Base-by-base conservation (phyloP, 2,113 vertebrate species). In the Zosterops lateralis region DNA sequence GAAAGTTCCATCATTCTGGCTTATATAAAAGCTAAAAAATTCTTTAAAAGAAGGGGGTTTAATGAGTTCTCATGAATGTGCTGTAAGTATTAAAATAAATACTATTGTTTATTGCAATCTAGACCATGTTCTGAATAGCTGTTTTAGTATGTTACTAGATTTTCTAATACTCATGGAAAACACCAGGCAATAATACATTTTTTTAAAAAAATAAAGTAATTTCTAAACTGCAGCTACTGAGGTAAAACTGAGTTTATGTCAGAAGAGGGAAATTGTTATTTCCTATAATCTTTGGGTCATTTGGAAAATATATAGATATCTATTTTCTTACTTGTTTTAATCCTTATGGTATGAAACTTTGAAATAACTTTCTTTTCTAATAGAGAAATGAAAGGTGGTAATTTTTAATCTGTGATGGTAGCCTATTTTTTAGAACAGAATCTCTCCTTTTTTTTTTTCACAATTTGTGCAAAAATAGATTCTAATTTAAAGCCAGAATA, bases 301-400 rank as follows among this genome's bases (percentile, higher is more conserved):
- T 74, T 53, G 10, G 45, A 60, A 10, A 79, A 54, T 38, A 34
- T 48, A n/a, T 24, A 38, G 5, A 10, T n/a, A 44, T 24, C 2
- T 60, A 11, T 51, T 81, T 80, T 51, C 58, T 40, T 47, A 58
- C 2, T 22, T 61, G 1, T 45, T 81, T 91, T 76, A 72, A 34
- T 62, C 7, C 6, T 51, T 71, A 26, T 8, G 10, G 7, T 51
- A 40, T 36, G 19, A 89, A 84, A 47, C 8, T 17, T 34, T 71
- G 15, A 76, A 79, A 79, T 21, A 25, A 26, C 7, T 71, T 71
- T 61, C 13, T 36, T 71, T 60, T 18, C 7, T 47, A 26, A 21
- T 4, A n/a, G 20, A 71, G 11, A 60, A n/a, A 53, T 0, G 0
- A 58, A 65, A 51, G 44, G 3, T 40, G 14, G 2, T 11, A 18